These are phyloP conservation scores for Hippocampus comes DNA, from an alignment of 2,113 vertebrate genomes.

Conservation along the genomic window DNA sequence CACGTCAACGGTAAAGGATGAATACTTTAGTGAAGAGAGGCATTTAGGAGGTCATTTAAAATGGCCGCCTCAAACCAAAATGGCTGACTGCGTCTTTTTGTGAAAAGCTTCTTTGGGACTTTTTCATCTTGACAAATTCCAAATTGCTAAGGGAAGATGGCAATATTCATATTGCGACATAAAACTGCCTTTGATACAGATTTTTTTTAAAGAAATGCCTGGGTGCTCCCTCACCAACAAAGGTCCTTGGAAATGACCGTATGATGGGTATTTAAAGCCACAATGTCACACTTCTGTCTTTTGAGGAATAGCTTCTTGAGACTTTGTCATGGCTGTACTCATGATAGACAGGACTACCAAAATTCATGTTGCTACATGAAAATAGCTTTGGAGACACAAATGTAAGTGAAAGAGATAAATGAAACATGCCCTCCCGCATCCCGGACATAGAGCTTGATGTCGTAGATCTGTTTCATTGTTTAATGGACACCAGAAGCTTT, in stretches of 20 bases:
- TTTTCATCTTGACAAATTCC: too few species aligned
- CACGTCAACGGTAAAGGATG: conserved; percentile 81
- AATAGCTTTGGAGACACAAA: not conserved
- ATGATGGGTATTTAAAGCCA: too few species aligned
- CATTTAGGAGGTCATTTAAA: not conserved
- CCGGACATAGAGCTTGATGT: not conserved
- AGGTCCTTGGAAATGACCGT: too few species aligned
- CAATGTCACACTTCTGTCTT: too few species aligned
- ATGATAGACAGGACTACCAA: not conserved
- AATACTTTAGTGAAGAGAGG: not conserved
- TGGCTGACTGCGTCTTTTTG: not conserved
- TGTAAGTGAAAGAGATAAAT: not conserved
- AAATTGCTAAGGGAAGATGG: too few species aligned
- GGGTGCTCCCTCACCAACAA: too few species aligned
- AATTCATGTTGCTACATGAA: too few species aligned
- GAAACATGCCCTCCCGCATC: too few species aligned
- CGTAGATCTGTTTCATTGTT: not conserved
- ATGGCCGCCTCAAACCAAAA: not conserved
- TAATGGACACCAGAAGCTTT: not conserved
- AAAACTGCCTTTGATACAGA: too few species aligned
- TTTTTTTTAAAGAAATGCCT: too few species aligned
- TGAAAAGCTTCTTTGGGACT: too few species aligned
- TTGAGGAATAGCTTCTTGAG: not conserved
- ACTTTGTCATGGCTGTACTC: not conserved
- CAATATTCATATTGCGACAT: too few species aligned